A percentile compares a stretch with the other conserved stretches of the same genome.
Conservation (phyloP, 2,888 invertebrate genomes). For the Thysanoteuthis rhombus region DNA sequence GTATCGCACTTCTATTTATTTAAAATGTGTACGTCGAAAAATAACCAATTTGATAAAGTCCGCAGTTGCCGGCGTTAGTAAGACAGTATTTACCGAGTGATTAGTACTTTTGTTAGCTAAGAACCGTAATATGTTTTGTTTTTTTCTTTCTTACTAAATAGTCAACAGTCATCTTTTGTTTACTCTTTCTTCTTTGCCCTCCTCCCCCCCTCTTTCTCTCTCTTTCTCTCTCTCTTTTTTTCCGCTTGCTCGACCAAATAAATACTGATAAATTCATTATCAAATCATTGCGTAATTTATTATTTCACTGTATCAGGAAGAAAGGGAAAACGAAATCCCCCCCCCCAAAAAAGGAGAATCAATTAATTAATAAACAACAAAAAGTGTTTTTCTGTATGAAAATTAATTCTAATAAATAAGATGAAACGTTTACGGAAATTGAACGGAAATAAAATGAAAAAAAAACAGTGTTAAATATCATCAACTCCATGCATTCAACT, state of each 20-base stretch:
- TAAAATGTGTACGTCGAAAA: no score
- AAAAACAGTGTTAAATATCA: background rate
- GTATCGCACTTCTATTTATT: no score
- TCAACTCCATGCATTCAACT: background rate
- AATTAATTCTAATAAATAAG: no score
- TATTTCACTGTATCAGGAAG: background rate
- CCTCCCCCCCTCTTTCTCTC: background rate
- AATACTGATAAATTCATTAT: background rate
- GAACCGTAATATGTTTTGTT: no score
- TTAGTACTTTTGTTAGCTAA: no score
- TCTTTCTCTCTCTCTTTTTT: background rate
- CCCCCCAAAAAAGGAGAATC: no score
- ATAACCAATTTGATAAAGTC: no score
- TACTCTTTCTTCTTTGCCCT: background rate
- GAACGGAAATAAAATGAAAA: background rate
- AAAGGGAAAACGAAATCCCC: background rate
- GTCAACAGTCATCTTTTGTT: background rate
- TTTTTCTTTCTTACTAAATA: background rate
- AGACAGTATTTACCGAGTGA: no score
- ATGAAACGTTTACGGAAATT: background rate
- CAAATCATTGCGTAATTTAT: background rate
- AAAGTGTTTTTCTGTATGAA: no score
- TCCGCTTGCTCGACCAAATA: background rate
- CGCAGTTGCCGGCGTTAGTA: no score
- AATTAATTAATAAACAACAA: no score